Conservation (phyloP, 2,113 vertebrate species). For the Ascaphus truei region DNA sequence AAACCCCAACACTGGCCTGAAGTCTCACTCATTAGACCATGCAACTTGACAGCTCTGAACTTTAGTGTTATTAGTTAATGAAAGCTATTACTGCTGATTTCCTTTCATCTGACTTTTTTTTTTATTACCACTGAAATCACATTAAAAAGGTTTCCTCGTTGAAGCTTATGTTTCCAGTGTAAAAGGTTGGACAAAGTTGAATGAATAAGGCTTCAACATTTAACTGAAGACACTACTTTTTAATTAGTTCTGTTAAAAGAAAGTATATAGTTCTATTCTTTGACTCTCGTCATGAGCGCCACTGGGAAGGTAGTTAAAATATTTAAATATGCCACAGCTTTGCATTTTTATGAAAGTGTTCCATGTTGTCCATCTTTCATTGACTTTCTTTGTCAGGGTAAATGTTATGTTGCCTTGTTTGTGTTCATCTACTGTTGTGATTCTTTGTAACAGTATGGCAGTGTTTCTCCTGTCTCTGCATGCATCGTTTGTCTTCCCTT, state of each 20-base stretch:
- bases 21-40: constrained; percentile 27
- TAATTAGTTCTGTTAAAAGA: not conserved
- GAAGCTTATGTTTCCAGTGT: constrained; percentile 17
- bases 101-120: constrained; percentile 23
- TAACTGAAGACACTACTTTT: not conserved
- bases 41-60: constrained; percentile 23
- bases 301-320: too few species aligned
- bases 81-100: constrained; percentile 23
- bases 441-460: too few species aligned
- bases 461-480: too few species aligned
- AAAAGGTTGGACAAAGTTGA: constrained; percentile 23
- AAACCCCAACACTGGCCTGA: not conserved
- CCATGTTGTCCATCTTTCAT: too few species aligned
- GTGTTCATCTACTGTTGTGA: too few species aligned
- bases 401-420: too few species aligned
- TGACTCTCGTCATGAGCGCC: too few species aligned
- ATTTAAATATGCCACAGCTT: too few species aligned
- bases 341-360: too few species aligned
- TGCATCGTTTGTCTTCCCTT: too few species aligned
- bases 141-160: constrained; percentile 23
- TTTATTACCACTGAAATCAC: constrained; percentile 21
- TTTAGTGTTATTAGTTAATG: constrained; percentile 29
- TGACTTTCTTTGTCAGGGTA: too few species aligned
- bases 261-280: not conserved
- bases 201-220: not conserved